These are phyloP conservation scores for Tetramorium parvispinum DNA, from an alignment of 1,140 invertebrate genomes.

Conservation along the genomic window DNA sequence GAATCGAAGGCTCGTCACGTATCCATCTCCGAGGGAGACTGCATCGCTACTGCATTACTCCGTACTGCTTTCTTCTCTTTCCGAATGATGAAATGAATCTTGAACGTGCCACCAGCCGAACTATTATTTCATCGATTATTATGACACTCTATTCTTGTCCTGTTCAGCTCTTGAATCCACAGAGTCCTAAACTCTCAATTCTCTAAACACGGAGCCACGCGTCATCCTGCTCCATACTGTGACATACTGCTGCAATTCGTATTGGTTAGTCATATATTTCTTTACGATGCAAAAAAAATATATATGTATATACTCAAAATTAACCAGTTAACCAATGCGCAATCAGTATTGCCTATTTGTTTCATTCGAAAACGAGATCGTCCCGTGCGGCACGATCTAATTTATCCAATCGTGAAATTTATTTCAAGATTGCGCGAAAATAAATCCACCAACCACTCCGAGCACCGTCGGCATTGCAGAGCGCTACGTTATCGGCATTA, in stretches of 20 bases:
- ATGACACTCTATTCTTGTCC: too few relatives aligned
- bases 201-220: too few relatives aligned
- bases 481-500: background rate
- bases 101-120: too few relatives aligned
- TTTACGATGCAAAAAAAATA: background rate
- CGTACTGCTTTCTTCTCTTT: too few relatives aligned
- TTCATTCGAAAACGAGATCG: background rate
- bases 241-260: background rate
- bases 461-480: background rate
- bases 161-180: too few relatives aligned
- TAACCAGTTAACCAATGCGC: background rate
- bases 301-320: background rate
- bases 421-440: background rate
- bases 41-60: background rate
- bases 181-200: too few relatives aligned
- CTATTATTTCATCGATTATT: too few relatives aligned
- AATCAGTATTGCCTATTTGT: too few relatives aligned
- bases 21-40: conserved; percentile 33
- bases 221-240: background rate
- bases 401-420: background rate
- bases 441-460: background rate
- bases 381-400: background rate
- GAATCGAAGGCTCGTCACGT: conserved; percentile 14
- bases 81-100: too few relatives aligned
- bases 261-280: background rate